A percentile compares a stretch with the other conserved stretches of the same genome.
Conservation (phyloP, 1,140 invertebrate genomes). For the Stratiolaelaps scimitus region DNA sequence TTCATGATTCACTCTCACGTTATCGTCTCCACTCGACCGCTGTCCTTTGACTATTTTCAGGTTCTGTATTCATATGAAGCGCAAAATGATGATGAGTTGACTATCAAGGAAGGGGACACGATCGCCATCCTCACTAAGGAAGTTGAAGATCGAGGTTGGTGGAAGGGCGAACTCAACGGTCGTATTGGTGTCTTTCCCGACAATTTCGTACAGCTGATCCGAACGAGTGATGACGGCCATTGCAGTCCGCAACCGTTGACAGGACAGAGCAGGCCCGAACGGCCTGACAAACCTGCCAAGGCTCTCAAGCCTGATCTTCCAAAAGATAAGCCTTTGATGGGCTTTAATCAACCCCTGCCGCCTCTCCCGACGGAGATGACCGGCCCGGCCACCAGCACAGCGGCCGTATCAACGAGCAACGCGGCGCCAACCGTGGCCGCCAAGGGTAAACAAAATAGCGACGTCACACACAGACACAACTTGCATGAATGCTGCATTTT, state of each 20-base stretch:
- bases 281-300: constrained; percentile 38
- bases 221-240: constrained; percentile 36
- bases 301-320: constrained; percentile 29
- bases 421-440: constrained; percentile 8
- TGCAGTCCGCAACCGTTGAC: constrained; percentile 35
- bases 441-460: constrained; percentile 26
- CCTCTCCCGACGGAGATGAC: constrained; percentile 7
- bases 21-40: no score
- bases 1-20: no score
- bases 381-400: no score
- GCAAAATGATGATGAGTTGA: constrained; percentile 84
- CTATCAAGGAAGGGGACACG: constrained; percentile 72
- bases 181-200: constrained; percentile 86
- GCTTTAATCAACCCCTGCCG: constrained; percentile 20
- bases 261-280: constrained; percentile 36
- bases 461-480: no score
- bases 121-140: constrained; percentile 73
- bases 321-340: constrained; percentile 11
- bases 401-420: no score
- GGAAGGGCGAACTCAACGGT: constrained; percentile 82
- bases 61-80: constrained; percentile 80
- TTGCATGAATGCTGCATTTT: no score
- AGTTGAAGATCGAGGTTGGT: constrained; percentile 87
- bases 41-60: not conserved
- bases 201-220: constrained; percentile 73